Percentiles rank a stretch among this genome's conserved stretches.
Evolutionary conservation across 1,140 invertebrate genomes (phyloP).

Genomic region (Pogonus chalceus): DNA sequence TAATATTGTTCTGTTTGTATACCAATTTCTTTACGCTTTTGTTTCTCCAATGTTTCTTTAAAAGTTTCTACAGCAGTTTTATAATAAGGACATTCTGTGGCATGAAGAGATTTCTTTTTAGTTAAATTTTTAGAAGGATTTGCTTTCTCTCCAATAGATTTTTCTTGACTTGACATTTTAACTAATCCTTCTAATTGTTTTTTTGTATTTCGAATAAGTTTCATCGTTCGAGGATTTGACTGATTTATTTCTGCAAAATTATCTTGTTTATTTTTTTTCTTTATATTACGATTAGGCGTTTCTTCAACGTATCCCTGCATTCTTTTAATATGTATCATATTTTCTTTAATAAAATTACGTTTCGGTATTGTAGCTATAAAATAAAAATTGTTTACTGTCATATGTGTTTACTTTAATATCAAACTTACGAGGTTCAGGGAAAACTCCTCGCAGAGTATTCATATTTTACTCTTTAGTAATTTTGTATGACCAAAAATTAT

Average conservation of each 20-base stretch:
- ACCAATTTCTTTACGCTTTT: background rate
- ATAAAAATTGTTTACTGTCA: slow-evolving; percentile 10
- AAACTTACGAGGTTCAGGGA: slow-evolving; percentile 45
- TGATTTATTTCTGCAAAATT: slow-evolving; percentile 32
- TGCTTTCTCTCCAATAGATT: background rate
- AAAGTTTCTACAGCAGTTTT: background rate
- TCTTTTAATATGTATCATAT: slow-evolving; percentile 43
- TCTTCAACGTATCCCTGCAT: slow-evolving; percentile 40
- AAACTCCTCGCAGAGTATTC: slow-evolving; percentile 45
- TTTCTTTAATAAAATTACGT: slow-evolving; percentile 47
- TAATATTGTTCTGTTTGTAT: background rate
- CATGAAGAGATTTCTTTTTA: background rate
- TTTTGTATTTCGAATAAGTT: slow-evolving; percentile 2
- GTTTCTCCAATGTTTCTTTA: background rate
- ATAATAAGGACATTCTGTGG: background rate
- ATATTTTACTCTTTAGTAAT: slow-evolving; percentile 18
- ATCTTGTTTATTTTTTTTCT: slow-evolving; percentile 19
- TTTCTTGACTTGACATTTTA: slow-evolving; percentile 8
- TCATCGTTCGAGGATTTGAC: slow-evolving; percentile 33
- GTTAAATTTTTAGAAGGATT: background rate
- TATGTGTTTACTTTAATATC: slow-evolving; percentile 1
- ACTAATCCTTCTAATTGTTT: background rate
- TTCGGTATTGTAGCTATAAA: slow-evolving; percentile 41
- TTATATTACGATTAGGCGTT: slow-evolving; percentile 6
- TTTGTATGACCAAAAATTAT: background rate